These are phyloP conservation scores for Elymnias hypermnestra DNA, from an alignment of 1,140 invertebrate genomes.

Conservation along the genomic window DNA sequence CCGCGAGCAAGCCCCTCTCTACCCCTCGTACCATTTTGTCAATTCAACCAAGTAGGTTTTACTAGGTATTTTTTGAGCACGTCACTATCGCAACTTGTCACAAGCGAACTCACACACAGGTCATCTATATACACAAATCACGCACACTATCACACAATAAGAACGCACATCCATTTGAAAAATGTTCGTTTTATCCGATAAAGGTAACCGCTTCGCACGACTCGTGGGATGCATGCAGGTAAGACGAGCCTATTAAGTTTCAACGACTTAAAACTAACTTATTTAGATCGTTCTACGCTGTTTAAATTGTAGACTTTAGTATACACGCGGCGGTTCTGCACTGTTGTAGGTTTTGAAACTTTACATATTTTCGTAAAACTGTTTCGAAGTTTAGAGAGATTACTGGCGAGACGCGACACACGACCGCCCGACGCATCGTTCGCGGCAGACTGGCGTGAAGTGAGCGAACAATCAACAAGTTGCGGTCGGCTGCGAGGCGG, in stretches of 20 bases:
- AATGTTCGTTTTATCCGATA: conserved; percentile 73
- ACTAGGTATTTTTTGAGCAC: conserved; percentile 56
- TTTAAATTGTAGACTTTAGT: conserved; percentile 40
- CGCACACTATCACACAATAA: conserved; percentile 68
- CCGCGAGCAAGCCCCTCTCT: conserved; percentile 50
- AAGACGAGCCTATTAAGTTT: conserved; percentile 71
- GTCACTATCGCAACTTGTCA: conserved; percentile 66
- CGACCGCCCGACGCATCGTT: conserved; percentile 65
- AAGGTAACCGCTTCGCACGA: conserved; percentile 67
- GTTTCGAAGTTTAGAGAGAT: conserved; percentile 62
- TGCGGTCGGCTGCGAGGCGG: conserved; percentile 53
- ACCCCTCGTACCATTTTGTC: conserved; percentile 52
- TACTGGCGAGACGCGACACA: conserved; percentile 43
- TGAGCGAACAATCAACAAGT: conserved; percentile 74
- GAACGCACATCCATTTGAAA: conserved; percentile 74
- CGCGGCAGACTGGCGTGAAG: conserved; percentile 66
- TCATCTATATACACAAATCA: conserved; percentile 62
- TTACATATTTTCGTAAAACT: conserved; percentile 71
- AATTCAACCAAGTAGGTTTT: conserved; percentile 36
- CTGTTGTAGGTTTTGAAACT: conserved; percentile 56
- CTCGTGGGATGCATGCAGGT: conserved; percentile 71
- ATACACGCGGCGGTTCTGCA: conserved; percentile 44
- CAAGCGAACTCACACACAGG: conserved; percentile 54
- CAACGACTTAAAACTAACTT: conserved; percentile 67
- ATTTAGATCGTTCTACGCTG: conserved; percentile 34